A percentile compares a stretch with the other conserved stretches of the same genome.
phyloP scores from a whole-genome alignment of 2,113 vertebrate species.

The Phrynosoma platyrhinos region DNA sequence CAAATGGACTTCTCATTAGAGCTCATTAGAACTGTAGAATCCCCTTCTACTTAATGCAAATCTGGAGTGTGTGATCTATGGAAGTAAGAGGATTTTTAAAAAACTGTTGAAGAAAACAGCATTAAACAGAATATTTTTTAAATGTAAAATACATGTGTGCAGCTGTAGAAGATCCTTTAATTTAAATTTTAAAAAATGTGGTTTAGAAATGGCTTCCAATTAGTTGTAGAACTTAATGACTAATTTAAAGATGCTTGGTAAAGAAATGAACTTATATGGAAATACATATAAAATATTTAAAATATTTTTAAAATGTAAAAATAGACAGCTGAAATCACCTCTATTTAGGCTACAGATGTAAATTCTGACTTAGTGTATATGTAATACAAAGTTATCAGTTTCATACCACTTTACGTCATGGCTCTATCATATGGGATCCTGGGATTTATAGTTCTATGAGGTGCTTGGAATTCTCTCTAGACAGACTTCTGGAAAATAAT shows the following conservation, averaged over 20 bases:
- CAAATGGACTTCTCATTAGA: not conserved
- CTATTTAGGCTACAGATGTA: no score
- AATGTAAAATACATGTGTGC: not conserved
- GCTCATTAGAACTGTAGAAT: slow-evolving; percentile 1
- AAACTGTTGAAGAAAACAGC: not conserved
- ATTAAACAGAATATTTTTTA: not conserved
- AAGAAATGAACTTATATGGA: not conserved
- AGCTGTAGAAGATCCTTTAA: not conserved
- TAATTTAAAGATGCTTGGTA: not conserved
- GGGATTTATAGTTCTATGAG: no score
- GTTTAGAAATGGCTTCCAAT: not conserved
- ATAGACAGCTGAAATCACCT: no score
- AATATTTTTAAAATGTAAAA: no score
- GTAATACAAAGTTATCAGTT: no score
- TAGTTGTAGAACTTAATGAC: not conserved
- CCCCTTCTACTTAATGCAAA: not conserved
- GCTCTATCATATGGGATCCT: no score
- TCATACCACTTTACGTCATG: no score
- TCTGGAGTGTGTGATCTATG: not conserved
- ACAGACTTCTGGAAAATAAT: no score
- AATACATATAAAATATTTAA: not conserved
- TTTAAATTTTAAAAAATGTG: not conserved
- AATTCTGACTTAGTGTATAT: no score
- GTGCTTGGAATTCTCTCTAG: no score
- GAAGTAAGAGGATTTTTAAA: not conserved